Evolutionary conservation across 1,140 invertebrate genomes (phyloP), one percentile per base, ranked within the genome.

Genomic region (Orussus abietinus): DNA sequence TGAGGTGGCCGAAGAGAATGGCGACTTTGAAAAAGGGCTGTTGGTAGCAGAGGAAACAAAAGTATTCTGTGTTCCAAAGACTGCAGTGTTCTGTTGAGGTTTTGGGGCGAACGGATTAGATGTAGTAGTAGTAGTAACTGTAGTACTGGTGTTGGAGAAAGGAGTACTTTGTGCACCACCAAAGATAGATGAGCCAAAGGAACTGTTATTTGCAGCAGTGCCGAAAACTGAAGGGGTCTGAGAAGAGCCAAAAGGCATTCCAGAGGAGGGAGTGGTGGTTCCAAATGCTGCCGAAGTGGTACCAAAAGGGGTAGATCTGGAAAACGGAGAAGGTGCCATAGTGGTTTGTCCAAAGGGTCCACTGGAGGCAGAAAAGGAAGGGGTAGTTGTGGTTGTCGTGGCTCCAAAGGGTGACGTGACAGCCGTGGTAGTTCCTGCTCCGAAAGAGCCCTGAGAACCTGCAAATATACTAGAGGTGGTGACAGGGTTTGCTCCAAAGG

Each of bases 21-120:
- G 34, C 1, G 63, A 51, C 28, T 45, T 53, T 12, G 45, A 49
- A 40, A 62, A 59, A 0, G 55, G 48, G 18, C 38, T 52, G 5
- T 12, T 15, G 17, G 31, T 9, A 11, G 22, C 20, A n/a, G 48
- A 22, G 2, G 53, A 32, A 5, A 31, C 10, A 3, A 35, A 37
- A 7, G 12, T 13, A 45, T 14, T 58, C 33, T 55, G 51, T 4
- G 31, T 48, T n/a, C 33, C 48, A 25, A 62, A 64, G 10, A 55
- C 52, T 7, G 49, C 34, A 25, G 11, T 29, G 22, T 9, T 44
- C 28, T 45, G 33, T 33, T 38, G 45, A 1, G 47, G 30, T 2
- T 26, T 44, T 5, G 32, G 37, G 4, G 38, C 43, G 7, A 64
- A 62, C 5, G 62, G 45, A 41, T 49, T 65, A 7, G 47, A 14